These are phyloP conservation scores for Alosa alosa DNA, from an alignment of 2,113 vertebrate genomes.

Conservation along the genomic window DNA sequence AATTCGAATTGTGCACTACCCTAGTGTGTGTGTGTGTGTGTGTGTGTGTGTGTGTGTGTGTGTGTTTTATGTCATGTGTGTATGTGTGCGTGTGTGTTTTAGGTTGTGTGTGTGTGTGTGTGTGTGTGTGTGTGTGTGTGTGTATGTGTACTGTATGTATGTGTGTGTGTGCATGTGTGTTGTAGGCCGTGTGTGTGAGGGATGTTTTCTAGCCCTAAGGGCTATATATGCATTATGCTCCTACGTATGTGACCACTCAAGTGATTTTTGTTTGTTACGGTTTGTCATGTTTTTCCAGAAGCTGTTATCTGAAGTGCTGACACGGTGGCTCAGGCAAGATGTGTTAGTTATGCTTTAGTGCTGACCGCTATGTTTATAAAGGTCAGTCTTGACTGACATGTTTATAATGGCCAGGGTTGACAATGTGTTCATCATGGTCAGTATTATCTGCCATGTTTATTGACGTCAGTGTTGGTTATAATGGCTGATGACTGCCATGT, in stretches of 20 bases:
- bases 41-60: neutral
- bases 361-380: neutral
- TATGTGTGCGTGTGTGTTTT: neutral
- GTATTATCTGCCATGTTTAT: too few species aligned
- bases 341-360: neutral
- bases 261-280: neutral
- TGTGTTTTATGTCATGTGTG: conserved; percentile 2
- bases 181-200: neutral
- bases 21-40: neutral
- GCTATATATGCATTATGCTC: neutral
- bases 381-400: neutral
- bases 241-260: neutral
- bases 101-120: neutral
- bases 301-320: neutral
- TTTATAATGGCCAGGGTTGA: too few species aligned
- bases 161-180: neutral
- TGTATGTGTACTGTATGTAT: conserved; percentile 3
- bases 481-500: too few species aligned
- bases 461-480: too few species aligned
- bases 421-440: too few species aligned
- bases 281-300: neutral
- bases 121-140: neutral
- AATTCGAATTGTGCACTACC: too few species aligned
- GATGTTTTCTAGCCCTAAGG: neutral
- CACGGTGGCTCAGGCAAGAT: neutral